phyloP scores from a whole-genome alignment of 2,797 vertebrate genomes.

The Sorex maritimensis region DNA sequence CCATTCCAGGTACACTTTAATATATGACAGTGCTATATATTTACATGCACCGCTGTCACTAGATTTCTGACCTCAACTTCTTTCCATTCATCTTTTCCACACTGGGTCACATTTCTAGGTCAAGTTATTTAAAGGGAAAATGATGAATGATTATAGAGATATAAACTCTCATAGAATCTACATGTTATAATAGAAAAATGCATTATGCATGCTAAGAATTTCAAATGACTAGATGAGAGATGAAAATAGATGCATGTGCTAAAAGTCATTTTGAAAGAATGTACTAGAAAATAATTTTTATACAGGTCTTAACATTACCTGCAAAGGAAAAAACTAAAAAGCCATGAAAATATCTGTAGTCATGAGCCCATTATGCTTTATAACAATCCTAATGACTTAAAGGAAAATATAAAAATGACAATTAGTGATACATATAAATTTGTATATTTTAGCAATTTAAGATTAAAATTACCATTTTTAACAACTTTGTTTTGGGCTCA shows the following conservation, averaged over 20 bases:
- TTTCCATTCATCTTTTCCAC: background rate
- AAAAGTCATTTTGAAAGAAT: slow-evolving; percentile 69
- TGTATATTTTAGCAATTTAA: slow-evolving; percentile 10
- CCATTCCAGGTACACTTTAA: slow-evolving; percentile 41
- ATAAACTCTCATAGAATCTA: background rate
- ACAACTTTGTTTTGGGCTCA: background rate
- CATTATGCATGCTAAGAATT: slow-evolving; percentile 39
- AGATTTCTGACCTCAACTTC: background rate
- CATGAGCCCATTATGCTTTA: slow-evolving; percentile 5
- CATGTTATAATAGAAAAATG: slow-evolving; percentile 34
- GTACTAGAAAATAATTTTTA: slow-evolving; percentile 12
- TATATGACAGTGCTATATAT: slow-evolving; percentile 40
- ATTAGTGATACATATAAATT: slow-evolving; percentile 18
- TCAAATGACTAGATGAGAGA: slow-evolving; percentile 49
- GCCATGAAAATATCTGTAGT: slow-evolving; percentile 40
- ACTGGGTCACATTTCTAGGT: background rate
- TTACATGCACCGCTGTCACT: slow-evolving; percentile 18
- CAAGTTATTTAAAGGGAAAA: background rate
- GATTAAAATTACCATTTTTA: slow-evolving; percentile 39
- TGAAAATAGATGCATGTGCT: slow-evolving; percentile 70
- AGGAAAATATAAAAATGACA: slow-evolving; percentile 30
- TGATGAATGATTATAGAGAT: background rate
- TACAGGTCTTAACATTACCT: slow-evolving; percentile 70
- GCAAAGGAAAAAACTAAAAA: slow-evolving; percentile 62
- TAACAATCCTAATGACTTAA: background rate